These are phyloP conservation scores for Micrasema minimum DNA, from an alignment of 1,140 invertebrate genomes.

Conservation along the genomic window DNA sequence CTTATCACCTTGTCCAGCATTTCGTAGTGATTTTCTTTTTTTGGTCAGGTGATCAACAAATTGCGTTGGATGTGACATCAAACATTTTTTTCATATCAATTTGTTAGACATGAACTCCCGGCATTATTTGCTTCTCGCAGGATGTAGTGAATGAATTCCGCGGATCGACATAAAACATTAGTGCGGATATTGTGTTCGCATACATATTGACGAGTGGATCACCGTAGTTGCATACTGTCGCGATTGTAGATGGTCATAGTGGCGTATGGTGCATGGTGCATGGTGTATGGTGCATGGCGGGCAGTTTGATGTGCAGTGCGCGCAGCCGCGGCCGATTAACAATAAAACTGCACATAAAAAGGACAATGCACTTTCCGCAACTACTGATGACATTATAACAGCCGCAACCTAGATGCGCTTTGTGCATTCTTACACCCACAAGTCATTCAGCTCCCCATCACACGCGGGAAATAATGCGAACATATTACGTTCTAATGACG, in stretches of 20 bases:
- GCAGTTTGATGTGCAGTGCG: slow-evolving; percentile 22
- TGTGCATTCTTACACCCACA: slow-evolving; percentile 28
- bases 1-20: neutral
- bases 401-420: slow-evolving; percentile 35
- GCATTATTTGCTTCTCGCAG: too few relatives aligned
- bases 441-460: too few relatives aligned
- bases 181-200: too few relatives aligned
- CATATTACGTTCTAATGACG: slow-evolving; percentile 7
- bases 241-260: neutral
- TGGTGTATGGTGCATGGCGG: slow-evolving; percentile 2
- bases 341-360: slow-evolving; percentile 46
- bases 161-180: too few relatives aligned
- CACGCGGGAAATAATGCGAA: slow-evolving; percentile 2
- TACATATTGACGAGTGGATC: slow-evolving; percentile 1
- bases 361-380: slow-evolving; percentile 48
- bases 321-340: slow-evolving; percentile 24
- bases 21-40: slow-evolving; percentile 15
- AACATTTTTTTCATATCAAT: too few relatives aligned
- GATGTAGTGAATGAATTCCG: too few relatives aligned
- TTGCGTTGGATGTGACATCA: neutral
- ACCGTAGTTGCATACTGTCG: neutral
- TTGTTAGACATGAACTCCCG: too few relatives aligned
- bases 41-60: too few relatives aligned
- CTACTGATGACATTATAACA: slow-evolving; percentile 42
- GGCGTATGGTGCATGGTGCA: neutral